A percentile compares a stretch with the other conserved stretches of the same genome.
phyloP scores from a whole-genome alignment of 2,797 vertebrate genomes.

The Characodon lateralis region DNA sequence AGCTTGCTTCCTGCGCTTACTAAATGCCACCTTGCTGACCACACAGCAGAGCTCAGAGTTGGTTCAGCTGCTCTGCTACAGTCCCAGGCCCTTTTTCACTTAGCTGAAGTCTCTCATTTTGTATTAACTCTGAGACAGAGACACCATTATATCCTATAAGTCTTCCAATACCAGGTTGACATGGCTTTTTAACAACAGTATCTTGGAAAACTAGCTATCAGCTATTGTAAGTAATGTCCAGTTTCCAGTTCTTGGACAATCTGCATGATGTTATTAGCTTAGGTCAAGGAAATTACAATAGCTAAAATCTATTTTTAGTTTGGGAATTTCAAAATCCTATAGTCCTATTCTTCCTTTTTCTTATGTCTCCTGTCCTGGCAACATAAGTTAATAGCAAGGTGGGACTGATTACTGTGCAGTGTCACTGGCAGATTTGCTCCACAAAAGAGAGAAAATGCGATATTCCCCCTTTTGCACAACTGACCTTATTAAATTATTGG shows the following conservation, averaged over 20 bases:
- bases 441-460: background rate
- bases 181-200: background rate
- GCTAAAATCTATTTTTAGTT: background rate
- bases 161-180: slow-evolving; percentile 6
- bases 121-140: slow-evolving; percentile 28
- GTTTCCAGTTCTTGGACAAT: background rate
- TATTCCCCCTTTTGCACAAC: background rate
- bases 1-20: slow-evolving; percentile 69
- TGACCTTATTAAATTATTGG: background rate
- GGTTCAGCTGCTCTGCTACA: slow-evolving; percentile 33
- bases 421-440: background rate
- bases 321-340: background rate
- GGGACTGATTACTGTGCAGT: background rate
- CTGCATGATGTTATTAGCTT: background rate
- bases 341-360: background rate
- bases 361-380: background rate
- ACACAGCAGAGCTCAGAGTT: slow-evolving; percentile 45
- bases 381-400: background rate
- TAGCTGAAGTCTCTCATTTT: slow-evolving; percentile 46
- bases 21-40: slow-evolving; percentile 71
- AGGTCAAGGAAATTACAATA: background rate
- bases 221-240: background rate
- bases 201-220: background rate
- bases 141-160: background rate
- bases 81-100: slow-evolving; percentile 43